These are phyloP conservation scores for Burhinus bistriatus DNA, from an alignment of 2,113 vertebrate species.

Conservation along the genomic window DNA sequence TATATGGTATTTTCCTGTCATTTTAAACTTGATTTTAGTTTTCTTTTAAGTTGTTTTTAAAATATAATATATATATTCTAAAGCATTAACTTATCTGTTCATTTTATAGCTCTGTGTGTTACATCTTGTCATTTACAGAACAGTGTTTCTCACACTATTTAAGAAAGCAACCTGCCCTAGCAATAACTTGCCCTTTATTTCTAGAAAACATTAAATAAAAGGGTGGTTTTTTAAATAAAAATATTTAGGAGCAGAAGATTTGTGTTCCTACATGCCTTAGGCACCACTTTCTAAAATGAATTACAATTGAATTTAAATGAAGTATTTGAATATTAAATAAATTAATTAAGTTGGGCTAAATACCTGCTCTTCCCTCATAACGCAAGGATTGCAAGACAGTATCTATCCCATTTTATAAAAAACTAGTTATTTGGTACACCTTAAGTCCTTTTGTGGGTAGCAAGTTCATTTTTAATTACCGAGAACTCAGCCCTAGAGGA, in stretches of 20 bases:
- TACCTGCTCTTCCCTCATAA: background rate
- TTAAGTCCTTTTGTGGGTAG: background rate
- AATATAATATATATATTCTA: background rate
- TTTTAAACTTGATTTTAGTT: background rate
- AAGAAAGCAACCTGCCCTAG: background rate
- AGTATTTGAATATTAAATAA: background rate
- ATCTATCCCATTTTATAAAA: background rate
- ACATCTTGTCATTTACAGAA: background rate
- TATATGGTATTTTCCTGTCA: background rate
- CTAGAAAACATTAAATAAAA: background rate
- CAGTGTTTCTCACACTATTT: background rate
- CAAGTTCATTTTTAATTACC: background rate
- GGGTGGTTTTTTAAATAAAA: rapidly evolving
- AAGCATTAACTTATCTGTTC: background rate
- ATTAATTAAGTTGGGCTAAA: background rate
- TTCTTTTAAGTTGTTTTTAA: background rate
- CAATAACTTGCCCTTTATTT: background rate
- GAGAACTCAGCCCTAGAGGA: background rate
- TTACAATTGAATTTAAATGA: background rate
- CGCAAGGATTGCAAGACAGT: background rate
- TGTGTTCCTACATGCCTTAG: background rate
- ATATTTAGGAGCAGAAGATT: background rate
- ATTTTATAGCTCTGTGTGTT: background rate
- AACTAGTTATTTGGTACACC: background rate
- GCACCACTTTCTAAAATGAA: background rate